These are phyloP conservation scores for Cladopsammia gracilis DNA, from an alignment of 64 coral and sea anemone species.

Conservation along the genomic window DNA sequence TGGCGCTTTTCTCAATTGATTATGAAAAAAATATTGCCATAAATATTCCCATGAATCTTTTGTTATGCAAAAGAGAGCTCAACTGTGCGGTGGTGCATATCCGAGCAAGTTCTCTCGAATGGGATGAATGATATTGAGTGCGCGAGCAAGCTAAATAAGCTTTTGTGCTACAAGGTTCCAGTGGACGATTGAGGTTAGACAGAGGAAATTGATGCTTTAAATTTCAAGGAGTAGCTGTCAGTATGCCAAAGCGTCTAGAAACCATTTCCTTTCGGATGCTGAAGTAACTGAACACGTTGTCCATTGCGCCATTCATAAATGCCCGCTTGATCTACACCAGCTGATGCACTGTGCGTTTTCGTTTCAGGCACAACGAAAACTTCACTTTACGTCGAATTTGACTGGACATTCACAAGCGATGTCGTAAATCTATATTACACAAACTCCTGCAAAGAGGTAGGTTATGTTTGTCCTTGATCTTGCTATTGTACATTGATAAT, in stretches of 20 bases:
- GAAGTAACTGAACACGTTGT: background rate
- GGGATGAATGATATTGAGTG: too few relatives aligned
- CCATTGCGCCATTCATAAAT: background rate
- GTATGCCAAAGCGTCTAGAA: background rate
- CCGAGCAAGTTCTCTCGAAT: background rate
- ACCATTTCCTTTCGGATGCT: background rate
- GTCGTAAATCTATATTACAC: too few relatives aligned
- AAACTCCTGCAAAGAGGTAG: background rate
- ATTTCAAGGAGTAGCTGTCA: background rate
- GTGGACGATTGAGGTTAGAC: background rate
- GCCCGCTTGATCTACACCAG: background rate
- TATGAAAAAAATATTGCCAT: background rate
- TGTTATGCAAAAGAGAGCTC: constrained; percentile 1
- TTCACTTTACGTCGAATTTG: background rate
- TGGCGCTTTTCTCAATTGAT: background rate
- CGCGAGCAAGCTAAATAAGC: background rate
- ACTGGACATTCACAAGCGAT: too few relatives aligned
- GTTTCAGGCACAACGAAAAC: background rate
- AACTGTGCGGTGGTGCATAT: background rate
- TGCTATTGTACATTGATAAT: constrained; percentile 5
- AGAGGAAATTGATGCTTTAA: background rate
- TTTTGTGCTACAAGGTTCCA: background rate
- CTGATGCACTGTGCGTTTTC: background rate
- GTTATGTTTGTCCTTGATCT: background rate
- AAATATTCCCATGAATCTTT: background rate